phyloP scores from a whole-genome alignment of 2,113 vertebrate species.

The Cygnus atratus region DNA sequence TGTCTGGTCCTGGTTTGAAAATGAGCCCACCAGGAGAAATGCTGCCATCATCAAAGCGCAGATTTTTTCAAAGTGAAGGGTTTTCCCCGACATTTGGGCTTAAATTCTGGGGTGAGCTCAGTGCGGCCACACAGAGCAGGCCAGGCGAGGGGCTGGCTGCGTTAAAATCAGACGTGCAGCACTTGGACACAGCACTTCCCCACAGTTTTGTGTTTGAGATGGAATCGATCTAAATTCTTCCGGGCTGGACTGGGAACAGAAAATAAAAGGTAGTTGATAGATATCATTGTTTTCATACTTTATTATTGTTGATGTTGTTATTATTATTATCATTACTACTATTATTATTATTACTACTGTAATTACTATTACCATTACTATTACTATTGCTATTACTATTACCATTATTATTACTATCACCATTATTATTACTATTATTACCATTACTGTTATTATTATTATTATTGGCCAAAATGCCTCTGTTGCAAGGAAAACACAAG shows the following conservation, averaged over 20 bases:
- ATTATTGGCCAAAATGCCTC: background rate
- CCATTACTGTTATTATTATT: background rate
- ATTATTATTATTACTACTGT: too few relatives aligned
- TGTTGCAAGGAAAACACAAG: background rate
- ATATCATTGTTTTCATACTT: background rate
- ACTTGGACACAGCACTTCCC: background rate
- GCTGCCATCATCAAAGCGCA: background rate
- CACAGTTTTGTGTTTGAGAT: background rate
- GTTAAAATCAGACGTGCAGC: rapidly evolving
- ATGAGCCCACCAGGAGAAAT: background rate
- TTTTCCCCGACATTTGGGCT: background rate
- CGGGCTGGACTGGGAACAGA: background rate
- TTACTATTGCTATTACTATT: too few relatives aligned
- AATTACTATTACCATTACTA: too few relatives aligned
- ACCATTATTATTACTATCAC: too few relatives aligned
- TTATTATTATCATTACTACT: too few relatives aligned
- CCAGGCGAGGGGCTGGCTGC: background rate
- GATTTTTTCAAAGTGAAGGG: background rate
- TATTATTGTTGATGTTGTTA: too few relatives aligned
- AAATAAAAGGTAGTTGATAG: background rate
- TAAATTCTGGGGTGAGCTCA: background rate
- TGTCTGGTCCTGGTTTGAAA: background rate
- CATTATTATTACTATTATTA: too few relatives aligned
- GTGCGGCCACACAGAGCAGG: background rate
- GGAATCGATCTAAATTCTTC: background rate